phyloP scores from a whole-genome alignment of 2,888 invertebrate species.

The Cantharis lateralis region DNA sequence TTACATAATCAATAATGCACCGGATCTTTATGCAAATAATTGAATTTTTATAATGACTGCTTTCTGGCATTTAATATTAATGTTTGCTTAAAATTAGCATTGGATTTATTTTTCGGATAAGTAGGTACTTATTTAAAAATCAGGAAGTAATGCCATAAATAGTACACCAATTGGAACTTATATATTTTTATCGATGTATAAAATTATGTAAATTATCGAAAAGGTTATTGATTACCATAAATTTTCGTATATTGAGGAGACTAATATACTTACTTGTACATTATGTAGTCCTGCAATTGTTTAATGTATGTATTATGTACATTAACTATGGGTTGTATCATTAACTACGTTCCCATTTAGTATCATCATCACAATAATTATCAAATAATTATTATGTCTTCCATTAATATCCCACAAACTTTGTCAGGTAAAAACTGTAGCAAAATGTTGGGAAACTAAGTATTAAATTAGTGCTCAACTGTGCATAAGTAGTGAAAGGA shows the following conservation, averaged over 20 bases:
- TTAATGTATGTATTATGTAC: background rate
- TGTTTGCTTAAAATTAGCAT: background rate
- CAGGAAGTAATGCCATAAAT: background rate
- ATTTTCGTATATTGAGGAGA: background rate
- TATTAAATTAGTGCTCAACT: constrained; percentile 13
- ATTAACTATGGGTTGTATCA: background rate
- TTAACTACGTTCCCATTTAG: background rate
- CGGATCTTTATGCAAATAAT: background rate
- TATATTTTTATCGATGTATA: background rate
- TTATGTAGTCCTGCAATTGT: background rate
- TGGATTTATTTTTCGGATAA: background rate
- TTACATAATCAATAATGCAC: background rate
- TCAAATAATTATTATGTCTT: background rate
- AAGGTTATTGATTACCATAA: background rate
- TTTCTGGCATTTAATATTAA: background rate
- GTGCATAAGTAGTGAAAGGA: constrained; percentile 18
- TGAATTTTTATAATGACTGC: background rate
- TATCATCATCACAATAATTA: background rate
- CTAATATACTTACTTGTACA: background rate
- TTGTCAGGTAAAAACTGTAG: constrained; percentile 1
- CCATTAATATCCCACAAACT: background rate
- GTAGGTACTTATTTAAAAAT: background rate
- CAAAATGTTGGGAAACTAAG: constrained; percentile 8
- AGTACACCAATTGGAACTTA: background rate
- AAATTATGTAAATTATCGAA: background rate